phyloP scores from a whole-genome alignment of 2,113 vertebrate genomes.

The Cinclus mexicanus region DNA sequence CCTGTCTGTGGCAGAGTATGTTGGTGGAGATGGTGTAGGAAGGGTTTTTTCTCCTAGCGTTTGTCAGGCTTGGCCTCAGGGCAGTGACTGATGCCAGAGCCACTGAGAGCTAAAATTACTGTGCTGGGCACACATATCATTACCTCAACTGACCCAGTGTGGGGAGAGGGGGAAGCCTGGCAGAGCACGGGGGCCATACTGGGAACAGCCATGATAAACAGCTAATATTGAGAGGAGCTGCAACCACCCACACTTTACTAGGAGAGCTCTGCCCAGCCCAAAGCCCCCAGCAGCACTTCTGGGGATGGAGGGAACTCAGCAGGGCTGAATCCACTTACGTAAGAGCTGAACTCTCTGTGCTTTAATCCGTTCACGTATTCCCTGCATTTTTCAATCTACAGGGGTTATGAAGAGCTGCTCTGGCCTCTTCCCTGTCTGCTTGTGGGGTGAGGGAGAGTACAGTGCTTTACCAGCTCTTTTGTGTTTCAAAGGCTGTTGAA shows the following conservation, averaged over 20 bases:
- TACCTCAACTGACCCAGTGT: background rate
- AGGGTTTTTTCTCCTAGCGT: background rate
- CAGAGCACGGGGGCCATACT: background rate
- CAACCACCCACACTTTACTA: background rate
- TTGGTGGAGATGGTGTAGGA: background rate
- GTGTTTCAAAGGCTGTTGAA: background rate
- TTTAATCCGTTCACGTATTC: slow-evolving; percentile 24
- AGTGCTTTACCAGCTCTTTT: background rate
- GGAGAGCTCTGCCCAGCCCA: background rate
- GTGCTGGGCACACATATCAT: background rate
- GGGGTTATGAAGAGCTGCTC: background rate
- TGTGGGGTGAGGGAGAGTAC: background rate
- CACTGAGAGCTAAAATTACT: background rate
- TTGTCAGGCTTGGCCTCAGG: background rate
- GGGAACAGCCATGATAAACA: background rate
- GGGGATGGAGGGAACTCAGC: background rate
- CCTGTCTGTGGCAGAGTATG: too few species aligned
- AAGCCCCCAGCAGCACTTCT: background rate
- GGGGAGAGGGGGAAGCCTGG: background rate
- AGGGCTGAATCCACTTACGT: slow-evolving; percentile 9
- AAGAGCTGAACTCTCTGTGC: background rate
- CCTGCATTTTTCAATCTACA: background rate
- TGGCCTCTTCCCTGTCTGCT: background rate
- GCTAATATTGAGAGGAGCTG: background rate
- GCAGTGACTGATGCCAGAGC: background rate